Evolutionary conservation across 2,113 vertebrate species (phyloP).

Genomic region (Charadrius vociferus): DNA sequence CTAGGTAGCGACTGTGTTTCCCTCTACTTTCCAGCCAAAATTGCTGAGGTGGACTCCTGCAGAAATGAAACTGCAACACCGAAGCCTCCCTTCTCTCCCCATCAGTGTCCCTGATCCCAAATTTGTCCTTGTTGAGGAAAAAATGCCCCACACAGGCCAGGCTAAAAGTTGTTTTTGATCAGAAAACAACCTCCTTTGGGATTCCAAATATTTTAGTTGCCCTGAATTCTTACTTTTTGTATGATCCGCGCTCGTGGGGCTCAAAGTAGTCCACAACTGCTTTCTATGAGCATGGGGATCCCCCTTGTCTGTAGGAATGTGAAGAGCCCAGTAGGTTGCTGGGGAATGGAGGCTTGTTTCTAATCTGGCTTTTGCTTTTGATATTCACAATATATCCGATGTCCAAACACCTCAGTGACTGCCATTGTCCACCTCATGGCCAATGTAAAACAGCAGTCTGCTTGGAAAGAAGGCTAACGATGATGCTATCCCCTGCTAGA

Average conservation of each 20-base stretch:
- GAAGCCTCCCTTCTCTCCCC: not conserved
- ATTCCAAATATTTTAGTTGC: not conserved
- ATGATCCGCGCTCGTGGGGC: fast-evolving
- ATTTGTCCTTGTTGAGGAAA: not conserved
- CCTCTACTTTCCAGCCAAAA: not conserved
- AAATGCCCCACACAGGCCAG: not conserved
- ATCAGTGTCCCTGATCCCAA: not conserved
- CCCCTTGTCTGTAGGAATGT: not conserved
- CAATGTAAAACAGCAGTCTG: not conserved
- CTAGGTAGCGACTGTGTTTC: not conserved
- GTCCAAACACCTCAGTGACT: not conserved
- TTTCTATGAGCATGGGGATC: fast-evolving
- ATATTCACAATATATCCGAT: not conserved
- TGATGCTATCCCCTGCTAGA: not conserved
- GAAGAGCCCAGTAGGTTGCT: fast-evolving
- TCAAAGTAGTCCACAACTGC: not conserved
- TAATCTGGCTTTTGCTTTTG: not conserved
- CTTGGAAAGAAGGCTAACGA: not conserved
- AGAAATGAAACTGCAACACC: not conserved
- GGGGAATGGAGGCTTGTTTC: not conserved
- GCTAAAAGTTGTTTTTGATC: not conserved
- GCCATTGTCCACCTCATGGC: not conserved
- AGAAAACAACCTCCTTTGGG: not conserved
- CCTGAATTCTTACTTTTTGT: not conserved
- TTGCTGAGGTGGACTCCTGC: not conserved